Percentiles rank a stretch among this genome's conserved stretches.
Evolutionary conservation across 2,888 invertebrate genomes (phyloP).

Genomic region (Dicyrtoma fusca): DNA sequence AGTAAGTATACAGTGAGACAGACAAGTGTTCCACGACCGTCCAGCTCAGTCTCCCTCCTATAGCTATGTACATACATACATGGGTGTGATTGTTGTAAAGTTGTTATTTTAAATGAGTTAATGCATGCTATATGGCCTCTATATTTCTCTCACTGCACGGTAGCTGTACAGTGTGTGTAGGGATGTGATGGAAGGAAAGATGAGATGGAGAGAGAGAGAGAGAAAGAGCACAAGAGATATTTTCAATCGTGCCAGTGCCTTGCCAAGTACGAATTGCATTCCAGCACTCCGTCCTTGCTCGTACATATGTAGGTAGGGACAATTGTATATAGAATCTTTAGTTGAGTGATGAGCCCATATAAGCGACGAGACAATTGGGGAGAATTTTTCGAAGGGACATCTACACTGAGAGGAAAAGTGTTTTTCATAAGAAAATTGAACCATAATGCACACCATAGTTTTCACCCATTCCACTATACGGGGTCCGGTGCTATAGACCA

Average conservation of each 20-base stretch:
- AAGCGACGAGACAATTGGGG: constrained; percentile 46
- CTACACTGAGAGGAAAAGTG: constrained; percentile 43
- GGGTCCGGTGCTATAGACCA: neutral
- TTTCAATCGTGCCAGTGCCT: neutral
- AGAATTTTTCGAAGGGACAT: constrained; percentile 26
- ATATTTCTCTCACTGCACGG: neutral
- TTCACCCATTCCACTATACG: constrained; percentile 39
- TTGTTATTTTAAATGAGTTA: constrained; percentile 34
- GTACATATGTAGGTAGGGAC: neutral
- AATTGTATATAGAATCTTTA: constrained; percentile 1
- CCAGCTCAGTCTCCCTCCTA: neutral
- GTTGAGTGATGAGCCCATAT: constrained; percentile 39
- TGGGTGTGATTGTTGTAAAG: constrained; percentile 28
- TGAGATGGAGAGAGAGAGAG: neutral
- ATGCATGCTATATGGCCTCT: constrained; percentile 12
- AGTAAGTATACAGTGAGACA: neutral
- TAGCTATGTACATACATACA: too few species aligned
- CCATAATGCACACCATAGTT: constrained; percentile 47
- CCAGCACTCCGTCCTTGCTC: neutral
- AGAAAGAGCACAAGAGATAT: neutral
- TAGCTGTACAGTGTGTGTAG: neutral
- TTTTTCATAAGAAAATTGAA: constrained; percentile 53
- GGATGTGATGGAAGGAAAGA: neutral
- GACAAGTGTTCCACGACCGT: too few species aligned
- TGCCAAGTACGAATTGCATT: neutral